Percentiles rank a stretch among this genome's conserved stretches.
Conservation (phyloP, 2,888 invertebrate species). For the Leptopilina syphax region DNA sequence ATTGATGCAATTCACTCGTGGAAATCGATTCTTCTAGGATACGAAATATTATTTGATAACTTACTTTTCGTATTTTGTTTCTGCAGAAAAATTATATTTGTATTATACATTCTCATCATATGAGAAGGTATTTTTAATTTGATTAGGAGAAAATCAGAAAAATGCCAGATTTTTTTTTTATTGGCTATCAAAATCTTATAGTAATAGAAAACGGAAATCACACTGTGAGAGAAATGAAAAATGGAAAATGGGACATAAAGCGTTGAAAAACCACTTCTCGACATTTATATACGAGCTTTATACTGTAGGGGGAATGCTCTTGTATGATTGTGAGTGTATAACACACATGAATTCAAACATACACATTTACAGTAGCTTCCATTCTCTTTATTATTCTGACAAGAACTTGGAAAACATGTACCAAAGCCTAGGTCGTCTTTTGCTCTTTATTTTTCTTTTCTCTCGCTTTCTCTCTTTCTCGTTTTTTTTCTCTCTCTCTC, state of each 20-base stretch:
- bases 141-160: neutral
- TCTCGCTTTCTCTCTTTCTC: conserved; percentile 9
- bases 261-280: conserved; percentile 31
- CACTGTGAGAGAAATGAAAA: conserved; percentile 28
- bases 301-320: neutral
- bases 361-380: conserved; percentile 1
- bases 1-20: neutral
- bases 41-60: no score
- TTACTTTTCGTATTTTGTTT: no score
- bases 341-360: conserved; percentile 14
- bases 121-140: no score
- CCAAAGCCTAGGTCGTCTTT: conserved; percentile 31
- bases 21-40: neutral
- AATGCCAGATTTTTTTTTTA: neutral
- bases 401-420: conserved; percentile 35
- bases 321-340: neutral
- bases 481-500: neutral
- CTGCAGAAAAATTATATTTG: no score
- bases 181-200: neutral
- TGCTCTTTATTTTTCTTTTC: conserved; percentile 25
- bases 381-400: conserved; percentile 39
- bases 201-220: conserved; percentile 33
- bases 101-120: no score
- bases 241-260: neutral
- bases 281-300: conserved; percentile 33